Evolutionary conservation across 92 coral and sea anemone genomes (phyloP), one percentile per base, ranked within the genome.

Genomic region (Hydrozoanthus gracilis): DNA sequence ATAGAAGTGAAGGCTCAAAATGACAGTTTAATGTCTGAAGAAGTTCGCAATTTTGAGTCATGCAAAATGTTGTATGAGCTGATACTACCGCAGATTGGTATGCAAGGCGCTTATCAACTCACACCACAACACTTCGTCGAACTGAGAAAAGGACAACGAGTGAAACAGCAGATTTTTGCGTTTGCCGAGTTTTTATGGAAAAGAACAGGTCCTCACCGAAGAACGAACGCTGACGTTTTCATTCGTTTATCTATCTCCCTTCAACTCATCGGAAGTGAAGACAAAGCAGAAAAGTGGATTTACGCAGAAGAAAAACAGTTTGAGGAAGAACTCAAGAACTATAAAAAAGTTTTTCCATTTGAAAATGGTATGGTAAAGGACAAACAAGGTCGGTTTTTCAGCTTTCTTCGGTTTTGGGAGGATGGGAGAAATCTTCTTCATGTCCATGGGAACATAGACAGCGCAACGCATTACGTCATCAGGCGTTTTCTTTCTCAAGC

Each of bases 381-480:
- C 56, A 44, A 35, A 46, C 69, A 44, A 51, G 90, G 82, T 9
- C 74, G 91, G 7, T 95, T 46, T 35, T 88, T 82, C 48, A 88
- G 92, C 66, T 94, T 93, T 77, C 87, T 92, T 27, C 86, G 90
- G 5, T 89, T 88, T 83, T 94, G 96, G 93, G 93, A 96, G 58
- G 48, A 71, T 18, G 96, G 95, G 0, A 96, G 90, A 76, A 71
- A 44, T 18, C 56, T 64, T 15, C 64, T 94, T 13, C 90, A 92
- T 66, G 87, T 62, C 18, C 20, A 90, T 15, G 90, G 93, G 4
- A 89, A 96, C 79, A 82, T 96, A 44, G 49, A 20, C 12, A 78
- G 84, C 11, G 89, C 98, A 4, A 89, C 91, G 18, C 96, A 89
- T 58, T 27, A 79, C 20, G 86, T 82, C 39, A 83, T 90, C 4